A percentile compares a stretch with the other conserved stretches of the same genome.
phyloP scores from a whole-genome alignment of 2,113 vertebrate genomes.

The Andinoacara biseriatus region DNA sequence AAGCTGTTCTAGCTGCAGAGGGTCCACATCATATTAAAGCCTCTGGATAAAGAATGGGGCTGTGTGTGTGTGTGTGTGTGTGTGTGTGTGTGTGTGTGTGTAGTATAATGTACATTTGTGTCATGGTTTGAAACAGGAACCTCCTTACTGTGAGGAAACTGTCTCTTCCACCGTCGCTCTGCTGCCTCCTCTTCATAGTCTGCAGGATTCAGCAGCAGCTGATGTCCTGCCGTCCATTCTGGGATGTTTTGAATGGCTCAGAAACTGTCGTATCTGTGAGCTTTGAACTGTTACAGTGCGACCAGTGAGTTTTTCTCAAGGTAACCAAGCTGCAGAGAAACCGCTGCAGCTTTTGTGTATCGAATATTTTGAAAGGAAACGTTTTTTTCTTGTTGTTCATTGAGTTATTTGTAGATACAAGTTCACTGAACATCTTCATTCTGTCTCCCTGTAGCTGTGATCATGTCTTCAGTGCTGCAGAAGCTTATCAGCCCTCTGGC shows the following conservation, averaged over 20 bases:
- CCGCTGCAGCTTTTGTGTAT: not conserved
- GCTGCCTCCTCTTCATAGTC: not conserved
- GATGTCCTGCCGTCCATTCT: not conserved
- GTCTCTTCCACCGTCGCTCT: not conserved
- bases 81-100: no score
- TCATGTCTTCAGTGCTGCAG: slow-evolving; percentile 90
- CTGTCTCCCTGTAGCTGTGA: slow-evolving; percentile 50
- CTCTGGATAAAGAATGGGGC: no score
- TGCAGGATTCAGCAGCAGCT: not conserved
- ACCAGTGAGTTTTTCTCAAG: no score
- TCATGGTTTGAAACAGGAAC: not conserved
- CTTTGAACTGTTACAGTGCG: no score
- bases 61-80: no score
- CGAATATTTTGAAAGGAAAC: not conserved
- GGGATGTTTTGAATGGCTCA: no score
- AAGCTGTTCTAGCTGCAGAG: no score
- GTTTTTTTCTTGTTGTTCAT: not conserved
- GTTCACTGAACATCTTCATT: not conserved
- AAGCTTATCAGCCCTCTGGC: slow-evolving; percentile 86
- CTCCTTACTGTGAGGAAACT: not conserved
- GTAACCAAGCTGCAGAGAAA: not conserved
- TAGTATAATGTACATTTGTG: not conserved
- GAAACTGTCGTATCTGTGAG: no score
- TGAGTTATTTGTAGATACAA: not conserved
- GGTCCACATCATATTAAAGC: no score